Percentiles rank a stretch among this genome's conserved stretches.
Evolutionary conservation across 1,140 invertebrate species (phyloP).

Genomic region (Helicoverpa zea): DNA sequence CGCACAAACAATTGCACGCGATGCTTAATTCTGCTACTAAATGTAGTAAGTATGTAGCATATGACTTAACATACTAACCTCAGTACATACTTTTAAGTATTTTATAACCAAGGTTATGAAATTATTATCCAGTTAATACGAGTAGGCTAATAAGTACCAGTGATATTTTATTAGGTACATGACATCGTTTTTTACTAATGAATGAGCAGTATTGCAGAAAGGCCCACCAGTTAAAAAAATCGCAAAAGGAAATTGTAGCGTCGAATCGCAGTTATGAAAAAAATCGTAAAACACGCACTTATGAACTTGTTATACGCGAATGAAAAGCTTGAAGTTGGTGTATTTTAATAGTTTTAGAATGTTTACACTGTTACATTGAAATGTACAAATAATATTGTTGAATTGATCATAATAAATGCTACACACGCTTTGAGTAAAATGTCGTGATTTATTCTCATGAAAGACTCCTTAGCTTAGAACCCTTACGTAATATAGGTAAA

Average conservation of each 20-base stretch:
- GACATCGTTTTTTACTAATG: background rate
- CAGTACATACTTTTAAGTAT: background rate
- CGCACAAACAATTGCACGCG: no score
- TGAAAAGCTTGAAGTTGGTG: conserved; percentile 19
- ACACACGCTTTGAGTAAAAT: background rate
- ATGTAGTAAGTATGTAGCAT: no score
- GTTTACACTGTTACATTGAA: conserved; percentile 32
- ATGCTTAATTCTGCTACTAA: no score
- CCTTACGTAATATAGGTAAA: no score
- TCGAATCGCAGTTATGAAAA: background rate
- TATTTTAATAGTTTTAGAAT: conserved; percentile 34
- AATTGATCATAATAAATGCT: conserved; percentile 37
- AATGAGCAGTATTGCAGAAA: background rate
- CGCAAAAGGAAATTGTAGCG: background rate
- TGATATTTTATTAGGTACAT: conserved; percentile 11
- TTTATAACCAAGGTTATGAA: background rate
- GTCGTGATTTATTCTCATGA: background rate
- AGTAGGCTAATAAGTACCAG: background rate
- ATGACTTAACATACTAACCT: background rate
- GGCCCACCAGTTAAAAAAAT: background rate
- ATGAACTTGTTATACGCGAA: conserved; percentile 27
- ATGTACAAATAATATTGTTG: conserved; percentile 31
- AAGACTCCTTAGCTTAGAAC: no score
- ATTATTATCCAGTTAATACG: background rate
- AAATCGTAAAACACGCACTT: conserved; percentile 24